These are phyloP conservation scores for Hirundichthys speculiger DNA, from an alignment of 2,113 vertebrate genomes.

Conservation along the genomic window DNA sequence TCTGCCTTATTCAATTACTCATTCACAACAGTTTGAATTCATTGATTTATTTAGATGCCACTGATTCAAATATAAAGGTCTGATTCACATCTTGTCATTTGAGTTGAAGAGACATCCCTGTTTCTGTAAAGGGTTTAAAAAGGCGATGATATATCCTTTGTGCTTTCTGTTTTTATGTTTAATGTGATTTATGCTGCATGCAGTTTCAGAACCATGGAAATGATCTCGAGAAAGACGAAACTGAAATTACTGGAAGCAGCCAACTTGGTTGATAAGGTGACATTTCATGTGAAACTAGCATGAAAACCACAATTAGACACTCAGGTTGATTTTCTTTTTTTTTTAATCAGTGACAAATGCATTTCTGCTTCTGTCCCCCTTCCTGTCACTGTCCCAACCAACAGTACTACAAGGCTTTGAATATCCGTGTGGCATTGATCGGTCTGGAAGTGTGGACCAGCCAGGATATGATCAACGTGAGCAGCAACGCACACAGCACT, in stretches of 20 bases:
- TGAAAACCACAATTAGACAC: not conserved
- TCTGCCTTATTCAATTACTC: too few relatives aligned
- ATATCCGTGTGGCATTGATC: constrained; percentile 92
- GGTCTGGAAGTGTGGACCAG: constrained; percentile 93
- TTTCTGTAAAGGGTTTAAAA: too few relatives aligned
- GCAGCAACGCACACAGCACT: constrained; percentile 90
- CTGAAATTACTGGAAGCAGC: constrained; percentile 89
- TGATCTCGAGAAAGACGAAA: constrained; percentile 82
- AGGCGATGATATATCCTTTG: too few relatives aligned
- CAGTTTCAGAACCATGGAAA: constrained; percentile 89
- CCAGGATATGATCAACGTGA: constrained; percentile 84
- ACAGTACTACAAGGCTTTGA: constrained; percentile 93
- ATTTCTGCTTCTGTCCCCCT: not conserved
- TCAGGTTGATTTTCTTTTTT: not conserved
- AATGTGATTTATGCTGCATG: constrained; percentile 31
- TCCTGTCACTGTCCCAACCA: not conserved
- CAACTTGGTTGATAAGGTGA: constrained; percentile 97
- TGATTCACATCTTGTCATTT: not conserved
- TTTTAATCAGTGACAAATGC: not conserved
- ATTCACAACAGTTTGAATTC: too few relatives aligned
- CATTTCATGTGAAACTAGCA: not conserved
- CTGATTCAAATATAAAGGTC: too few relatives aligned
- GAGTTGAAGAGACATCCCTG: not conserved
- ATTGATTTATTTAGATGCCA: too few relatives aligned
- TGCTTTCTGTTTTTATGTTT: not conserved